Conservation (phyloP, 2,888 invertebrate genomes). For the Euzophera pinguis region DNA sequence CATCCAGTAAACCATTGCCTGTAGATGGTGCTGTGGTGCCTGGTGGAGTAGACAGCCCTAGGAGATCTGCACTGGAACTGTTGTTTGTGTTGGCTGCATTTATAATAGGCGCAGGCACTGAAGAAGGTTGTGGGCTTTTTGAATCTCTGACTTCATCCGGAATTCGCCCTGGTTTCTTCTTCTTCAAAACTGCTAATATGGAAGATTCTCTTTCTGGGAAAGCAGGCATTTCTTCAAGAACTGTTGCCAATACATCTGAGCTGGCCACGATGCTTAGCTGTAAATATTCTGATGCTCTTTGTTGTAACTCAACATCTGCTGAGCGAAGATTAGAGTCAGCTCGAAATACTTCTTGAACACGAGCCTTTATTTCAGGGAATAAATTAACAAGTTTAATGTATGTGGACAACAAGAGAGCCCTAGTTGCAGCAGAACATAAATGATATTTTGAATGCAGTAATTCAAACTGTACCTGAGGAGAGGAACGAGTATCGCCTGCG, state of each 20-base stretch:
- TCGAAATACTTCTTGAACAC: conserved; percentile 96
- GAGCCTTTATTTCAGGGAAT: conserved; percentile 98
- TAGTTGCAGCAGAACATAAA: conserved; percentile 97
- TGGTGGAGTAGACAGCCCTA: conserved; percentile 94
- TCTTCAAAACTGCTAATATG: conserved; percentile 97
- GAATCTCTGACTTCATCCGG: conserved; percentile 93
- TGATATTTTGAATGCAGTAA: conserved; percentile 99
- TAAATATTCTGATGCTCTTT: conserved; percentile 98
- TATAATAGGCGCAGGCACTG: conserved; percentile 68
- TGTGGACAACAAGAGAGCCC: conserved; percentile 97
- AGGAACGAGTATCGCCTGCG: conserved; percentile 98
- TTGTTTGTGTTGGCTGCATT: conserved; percentile 72
- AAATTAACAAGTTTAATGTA: conserved; percentile 99
- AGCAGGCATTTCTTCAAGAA: conserved; percentile 99
- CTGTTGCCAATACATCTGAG: conserved; percentile 98
- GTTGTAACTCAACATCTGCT: conserved; percentile 99
- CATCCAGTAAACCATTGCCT: conserved; percentile 92
- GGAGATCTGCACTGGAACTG: conserved; percentile 87
- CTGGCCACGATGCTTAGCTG: conserved; percentile 97
- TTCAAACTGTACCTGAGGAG: conserved; percentile 98
- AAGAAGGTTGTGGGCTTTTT: conserved; percentile 84
- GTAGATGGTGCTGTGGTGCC: conserved; percentile 83
- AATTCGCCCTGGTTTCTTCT: conserved; percentile 97
- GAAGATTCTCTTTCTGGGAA: conserved; percentile 99
- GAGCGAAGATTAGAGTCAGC: conserved; percentile 97